Percentiles rank a stretch among this genome's conserved stretches.
These are phyloP conservation scores for Zaprionus taronus DNA, from an alignment of 1,140 invertebrate species.

Conservation along the genomic window DNA sequence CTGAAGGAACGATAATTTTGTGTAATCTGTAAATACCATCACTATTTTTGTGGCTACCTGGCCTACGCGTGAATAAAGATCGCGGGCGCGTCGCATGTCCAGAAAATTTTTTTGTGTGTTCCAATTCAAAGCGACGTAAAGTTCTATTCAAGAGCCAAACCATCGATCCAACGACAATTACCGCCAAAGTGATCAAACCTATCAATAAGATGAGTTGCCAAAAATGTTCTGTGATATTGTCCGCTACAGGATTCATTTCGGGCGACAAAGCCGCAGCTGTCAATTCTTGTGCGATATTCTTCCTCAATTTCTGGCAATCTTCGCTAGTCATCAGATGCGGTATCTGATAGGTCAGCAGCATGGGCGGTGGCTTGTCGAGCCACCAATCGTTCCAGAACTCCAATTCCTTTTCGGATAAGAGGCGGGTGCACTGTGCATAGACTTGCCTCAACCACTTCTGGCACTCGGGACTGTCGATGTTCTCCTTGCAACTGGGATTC, in stretches of 20 bases:
- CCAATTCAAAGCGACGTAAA: conserved; percentile 6
- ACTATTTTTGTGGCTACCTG: neutral
- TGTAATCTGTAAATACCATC: conserved; percentile 23
- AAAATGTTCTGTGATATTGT: neutral
- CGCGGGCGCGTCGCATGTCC: neutral
- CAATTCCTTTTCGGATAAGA: conserved; percentile 32
- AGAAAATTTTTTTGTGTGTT: neutral
- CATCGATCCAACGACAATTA: conserved; percentile 15
- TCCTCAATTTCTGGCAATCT: conserved; percentile 53
- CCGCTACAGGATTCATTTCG: neutral
- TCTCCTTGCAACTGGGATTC: conserved; percentile 57
- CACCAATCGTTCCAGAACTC: conserved; percentile 63
- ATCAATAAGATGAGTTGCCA: conserved; percentile 17
- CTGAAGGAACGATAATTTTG: neutral
- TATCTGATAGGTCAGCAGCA: conserved; percentile 19
- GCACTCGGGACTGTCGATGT: conserved; percentile 47
- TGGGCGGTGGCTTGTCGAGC: conserved; percentile 27
- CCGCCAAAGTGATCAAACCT: neutral
- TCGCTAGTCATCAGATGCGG: conserved; percentile 49
- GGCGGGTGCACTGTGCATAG: conserved; percentile 43
- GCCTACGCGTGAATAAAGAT: conserved; percentile 41
- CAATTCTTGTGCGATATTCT: conserved; percentile 32
- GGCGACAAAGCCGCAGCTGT: neutral
- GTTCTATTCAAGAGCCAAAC: conserved; percentile 24
- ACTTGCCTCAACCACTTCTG: conserved; percentile 53